Percentiles rank a stretch among this genome's conserved stretches.
These are phyloP conservation scores for Distichodus sexfasciatus DNA, from an alignment of 2,797 vertebrate genomes.

Conservation along the genomic window DNA sequence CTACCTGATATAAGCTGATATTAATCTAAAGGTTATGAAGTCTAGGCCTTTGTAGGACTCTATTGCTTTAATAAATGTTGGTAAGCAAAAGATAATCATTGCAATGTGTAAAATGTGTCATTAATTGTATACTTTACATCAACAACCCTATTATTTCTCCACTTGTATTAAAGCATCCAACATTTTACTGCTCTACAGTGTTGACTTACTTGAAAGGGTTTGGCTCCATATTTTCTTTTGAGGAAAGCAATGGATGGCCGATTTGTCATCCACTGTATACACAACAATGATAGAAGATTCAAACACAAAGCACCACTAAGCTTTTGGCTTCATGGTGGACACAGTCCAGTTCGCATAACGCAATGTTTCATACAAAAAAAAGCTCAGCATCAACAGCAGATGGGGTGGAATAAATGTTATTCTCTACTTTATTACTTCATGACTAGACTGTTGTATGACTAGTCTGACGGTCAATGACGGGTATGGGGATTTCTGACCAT, in stretches of 20 bases:
- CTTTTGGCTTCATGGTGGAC: background rate
- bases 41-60: background rate
- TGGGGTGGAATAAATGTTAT: slow-evolving; percentile 5
- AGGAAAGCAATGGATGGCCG: background rate
- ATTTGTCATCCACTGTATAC: background rate
- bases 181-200: background rate
- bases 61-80: background rate
- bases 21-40: slow-evolving; percentile 3
- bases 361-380: background rate
- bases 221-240: background rate
- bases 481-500: no score
- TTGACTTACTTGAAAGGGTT: background rate
- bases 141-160: background rate
- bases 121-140: background rate
- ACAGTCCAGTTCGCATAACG: background rate
- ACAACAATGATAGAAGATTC: background rate
- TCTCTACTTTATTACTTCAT: background rate
- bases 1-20: background rate
- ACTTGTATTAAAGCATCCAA: background rate
- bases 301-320: background rate
- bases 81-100: background rate
- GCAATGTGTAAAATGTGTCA: background rate
- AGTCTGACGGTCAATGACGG: background rate
- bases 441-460: background rate
- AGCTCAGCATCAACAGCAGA: background rate